These are phyloP conservation scores for Montipora capitata DNA, from an alignment of 92 coral and sea anemone species.

Conservation along the genomic window DNA sequence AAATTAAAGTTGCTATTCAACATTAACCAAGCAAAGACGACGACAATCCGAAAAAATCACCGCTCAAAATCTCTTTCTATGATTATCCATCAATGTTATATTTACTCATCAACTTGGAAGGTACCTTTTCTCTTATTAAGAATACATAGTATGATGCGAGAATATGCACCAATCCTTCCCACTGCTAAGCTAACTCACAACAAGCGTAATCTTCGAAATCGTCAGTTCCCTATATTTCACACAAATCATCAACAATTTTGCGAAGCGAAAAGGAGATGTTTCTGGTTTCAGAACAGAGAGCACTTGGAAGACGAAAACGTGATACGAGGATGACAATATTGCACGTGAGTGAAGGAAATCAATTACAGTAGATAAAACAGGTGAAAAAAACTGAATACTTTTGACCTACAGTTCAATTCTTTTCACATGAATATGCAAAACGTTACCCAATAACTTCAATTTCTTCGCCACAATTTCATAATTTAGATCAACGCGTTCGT, in stretches of 20 bases:
- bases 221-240: conserved; percentile 14
- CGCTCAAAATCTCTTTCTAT: conserved; percentile 10
- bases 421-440: conserved; percentile 48
- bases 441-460: conserved; percentile 9
- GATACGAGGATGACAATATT: not conserved
- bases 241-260: not conserved
- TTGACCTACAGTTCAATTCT: conserved; percentile 28
- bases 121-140: not conserved
- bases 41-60: conserved; percentile 3
- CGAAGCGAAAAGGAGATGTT: not conserved
- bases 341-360: conserved; percentile 42
- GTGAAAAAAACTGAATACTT: conserved; percentile 32
- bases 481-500: conserved; percentile 30
- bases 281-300: not conserved
- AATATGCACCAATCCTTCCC: conserved; percentile 30
- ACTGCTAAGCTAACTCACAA: conserved; percentile 46
- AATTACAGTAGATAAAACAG: conserved; percentile 40
- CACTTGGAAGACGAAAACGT: not conserved
- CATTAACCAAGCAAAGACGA: conserved; percentile 8
- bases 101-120: conserved; percentile 8
- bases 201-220: conserved; percentile 27
- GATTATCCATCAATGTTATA: conserved; percentile 2
- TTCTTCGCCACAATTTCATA: conserved; percentile 51
- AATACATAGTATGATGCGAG: conserved; percentile 3
- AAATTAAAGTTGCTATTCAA: conserved; percentile 12